Percentiles rank a stretch among this genome's conserved stretches.
Evolutionary conservation across 2,888 invertebrate genomes (phyloP).

Genomic region (Ichneumon xanthorius): DNA sequence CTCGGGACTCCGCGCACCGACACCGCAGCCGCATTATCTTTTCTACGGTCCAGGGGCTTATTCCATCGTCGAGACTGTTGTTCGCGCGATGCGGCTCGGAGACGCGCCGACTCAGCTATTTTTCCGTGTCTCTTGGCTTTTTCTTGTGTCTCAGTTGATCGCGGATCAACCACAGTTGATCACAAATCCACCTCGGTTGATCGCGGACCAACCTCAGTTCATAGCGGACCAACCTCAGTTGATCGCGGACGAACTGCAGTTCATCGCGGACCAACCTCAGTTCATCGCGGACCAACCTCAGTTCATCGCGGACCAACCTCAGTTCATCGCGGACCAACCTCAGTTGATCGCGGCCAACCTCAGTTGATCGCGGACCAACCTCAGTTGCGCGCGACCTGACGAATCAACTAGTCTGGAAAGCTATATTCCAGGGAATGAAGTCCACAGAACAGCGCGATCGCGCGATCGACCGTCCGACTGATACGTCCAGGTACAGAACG

Average conservation of each 20-base stretch:
- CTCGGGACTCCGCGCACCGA: slow-evolving; percentile 58
- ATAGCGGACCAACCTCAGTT: not conserved
- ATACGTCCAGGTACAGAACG: not conserved
- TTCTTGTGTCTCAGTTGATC: not conserved
- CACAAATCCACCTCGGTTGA: not conserved
- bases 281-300: too few relatives aligned
- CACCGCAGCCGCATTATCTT: slow-evolving; percentile 68
- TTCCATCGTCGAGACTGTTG: slow-evolving; percentile 17
- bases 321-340: too few relatives aligned
- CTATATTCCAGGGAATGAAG: too few relatives aligned
- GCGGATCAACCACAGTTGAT: not conserved
- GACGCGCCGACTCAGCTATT: not conserved
- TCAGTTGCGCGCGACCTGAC: too few relatives aligned
- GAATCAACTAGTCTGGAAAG: too few relatives aligned
- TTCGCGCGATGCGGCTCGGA: slow-evolving; percentile 2
- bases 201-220: not conserved
- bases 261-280: too few relatives aligned
- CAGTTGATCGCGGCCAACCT: too few relatives aligned
- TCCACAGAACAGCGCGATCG: not conserved
- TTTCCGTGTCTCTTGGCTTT: not conserved
- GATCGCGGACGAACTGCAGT: too few relatives aligned
- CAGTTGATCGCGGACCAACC: too few relatives aligned
- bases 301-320: too few relatives aligned
- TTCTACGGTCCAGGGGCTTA: slow-evolving; percentile 51
- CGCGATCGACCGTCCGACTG: not conserved